Conservation (phyloP, 2,113 vertebrate genomes). For the Phalacrocorax aristotelis region DNA sequence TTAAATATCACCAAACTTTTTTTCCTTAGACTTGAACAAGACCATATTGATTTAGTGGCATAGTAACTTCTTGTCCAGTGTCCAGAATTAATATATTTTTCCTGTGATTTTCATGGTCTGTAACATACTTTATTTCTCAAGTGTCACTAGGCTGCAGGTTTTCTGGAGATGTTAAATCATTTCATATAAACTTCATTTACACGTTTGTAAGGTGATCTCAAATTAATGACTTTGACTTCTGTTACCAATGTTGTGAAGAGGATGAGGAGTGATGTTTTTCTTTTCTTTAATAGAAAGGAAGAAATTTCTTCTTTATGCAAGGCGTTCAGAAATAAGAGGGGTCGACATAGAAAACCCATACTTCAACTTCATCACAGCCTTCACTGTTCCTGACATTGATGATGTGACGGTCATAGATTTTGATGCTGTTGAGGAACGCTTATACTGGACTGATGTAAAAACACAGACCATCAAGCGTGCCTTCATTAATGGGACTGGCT, state of each 20-base stretch:
- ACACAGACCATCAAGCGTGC: conserved; percentile 95
- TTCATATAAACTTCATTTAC: background rate
- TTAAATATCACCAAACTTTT: background rate
- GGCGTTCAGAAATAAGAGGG: conserved; percentile 93
- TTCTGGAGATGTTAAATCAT: background rate
- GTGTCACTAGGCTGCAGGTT: background rate
- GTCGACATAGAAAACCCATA: conserved; percentile 97
- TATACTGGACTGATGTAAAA: conserved; percentile 98
- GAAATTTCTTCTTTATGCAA: conserved; percentile 92
- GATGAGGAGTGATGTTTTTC: background rate
- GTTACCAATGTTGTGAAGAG: background rate
- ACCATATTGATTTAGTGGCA: background rate
- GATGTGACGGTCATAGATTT: conserved; percentile 97
- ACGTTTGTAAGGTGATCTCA: background rate
- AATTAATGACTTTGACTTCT: background rate
- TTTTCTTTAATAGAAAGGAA: conserved; percentile 83
- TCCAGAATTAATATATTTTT: background rate
- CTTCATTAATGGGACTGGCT: conserved; percentile 94
- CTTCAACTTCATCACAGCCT: conserved; percentile 96
- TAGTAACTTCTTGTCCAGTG: too few relatives aligned
- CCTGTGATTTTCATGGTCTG: background rate
- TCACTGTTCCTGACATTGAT: conserved; percentile 96
- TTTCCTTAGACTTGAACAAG: background rate
- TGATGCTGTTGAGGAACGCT: conserved; percentile 88
- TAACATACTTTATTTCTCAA: background rate